Conservation (phyloP, 2,888 invertebrate species). For the Sipha maydis region DNA sequence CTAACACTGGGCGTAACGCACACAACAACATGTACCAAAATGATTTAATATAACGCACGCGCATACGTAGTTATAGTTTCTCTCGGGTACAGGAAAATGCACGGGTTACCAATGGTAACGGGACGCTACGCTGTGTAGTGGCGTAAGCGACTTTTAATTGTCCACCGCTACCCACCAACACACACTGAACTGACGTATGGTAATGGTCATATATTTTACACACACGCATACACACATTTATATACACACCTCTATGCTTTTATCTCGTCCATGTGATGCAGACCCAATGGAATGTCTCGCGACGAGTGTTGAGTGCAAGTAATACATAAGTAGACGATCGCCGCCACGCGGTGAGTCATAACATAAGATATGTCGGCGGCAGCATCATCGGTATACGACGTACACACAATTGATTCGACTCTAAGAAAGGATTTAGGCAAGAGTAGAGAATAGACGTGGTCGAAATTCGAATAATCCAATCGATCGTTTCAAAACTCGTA, state of each 20-base stretch:
- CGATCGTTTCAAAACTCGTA: conserved; percentile 10
- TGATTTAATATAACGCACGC: neutral
- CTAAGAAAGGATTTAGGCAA: neutral
- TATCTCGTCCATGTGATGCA: conserved; percentile 31
- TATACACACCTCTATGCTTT: neutral
- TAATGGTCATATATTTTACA: neutral
- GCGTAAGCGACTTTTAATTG: conserved; percentile 52
- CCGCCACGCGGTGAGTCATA: conserved; percentile 41
- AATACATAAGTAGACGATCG: neutral
- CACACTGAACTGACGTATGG: neutral
- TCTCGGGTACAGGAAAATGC: neutral
- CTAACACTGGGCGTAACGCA: too few relatives aligned
- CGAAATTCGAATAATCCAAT: conserved; percentile 16
- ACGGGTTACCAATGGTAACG: conserved; percentile 24
- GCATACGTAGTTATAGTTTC: neutral
- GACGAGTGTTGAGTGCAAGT: conserved; percentile 9
- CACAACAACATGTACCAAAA: too few relatives aligned
- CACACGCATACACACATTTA: neutral
- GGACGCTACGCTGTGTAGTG: neutral
- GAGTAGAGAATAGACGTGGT: neutral
- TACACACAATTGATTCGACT: neutral
- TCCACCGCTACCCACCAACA: conserved; percentile 18
- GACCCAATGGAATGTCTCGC: conserved; percentile 48
- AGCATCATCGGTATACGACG: neutral
- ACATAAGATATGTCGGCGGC: conserved; percentile 33